These are phyloP conservation scores for Zygothrica quintamaculata DNA, from an alignment of 2,888 invertebrate genomes.

Conservation along the genomic window DNA sequence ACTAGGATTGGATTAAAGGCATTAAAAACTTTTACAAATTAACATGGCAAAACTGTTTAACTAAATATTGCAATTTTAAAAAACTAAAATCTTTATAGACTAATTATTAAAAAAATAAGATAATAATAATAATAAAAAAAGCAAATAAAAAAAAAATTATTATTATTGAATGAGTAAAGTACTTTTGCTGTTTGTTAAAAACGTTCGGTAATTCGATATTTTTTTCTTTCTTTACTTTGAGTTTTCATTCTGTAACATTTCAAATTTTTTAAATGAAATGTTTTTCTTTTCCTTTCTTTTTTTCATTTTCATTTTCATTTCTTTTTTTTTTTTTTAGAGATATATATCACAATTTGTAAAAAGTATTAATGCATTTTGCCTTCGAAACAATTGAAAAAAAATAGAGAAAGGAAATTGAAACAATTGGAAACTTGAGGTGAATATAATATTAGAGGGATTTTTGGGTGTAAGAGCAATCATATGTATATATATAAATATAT, in stretches of 20 bases:
- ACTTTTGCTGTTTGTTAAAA: slow-evolving; percentile 61
- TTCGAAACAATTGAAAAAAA: slow-evolving; percentile 58
- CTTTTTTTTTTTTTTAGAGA: slow-evolving; percentile 70
- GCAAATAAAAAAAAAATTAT: slow-evolving; percentile 1
- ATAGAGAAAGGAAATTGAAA: too few species aligned
- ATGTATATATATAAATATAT: slow-evolving; percentile 13
- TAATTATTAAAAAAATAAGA: slow-evolving; percentile 42
- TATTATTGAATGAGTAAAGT: slow-evolving; percentile 62
- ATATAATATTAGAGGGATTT: too few species aligned
- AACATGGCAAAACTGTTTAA: slow-evolving; percentile 71
- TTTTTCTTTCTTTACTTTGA: slow-evolving; percentile 34
- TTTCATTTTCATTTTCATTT: slow-evolving; percentile 40
- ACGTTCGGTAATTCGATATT: slow-evolving; percentile 58
- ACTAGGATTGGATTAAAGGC: slow-evolving; percentile 49
- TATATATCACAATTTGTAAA: slow-evolving; percentile 83
- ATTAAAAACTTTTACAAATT: slow-evolving; percentile 69
- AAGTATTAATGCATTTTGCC: slow-evolving; percentile 70
- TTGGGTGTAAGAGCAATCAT: background rate
- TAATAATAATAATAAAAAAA: slow-evolving; percentile 1
- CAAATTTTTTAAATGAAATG: slow-evolving; percentile 1
- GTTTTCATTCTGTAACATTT: slow-evolving; percentile 22
- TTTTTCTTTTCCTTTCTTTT: slow-evolving; percentile 27
- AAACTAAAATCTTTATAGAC: slow-evolving; percentile 61
- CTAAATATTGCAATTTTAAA: slow-evolving; percentile 70
- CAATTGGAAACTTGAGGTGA: slow-evolving; percentile 18